Evolutionary conservation across 2,113 vertebrate genomes (phyloP).

Genomic region (Thalassoma bifasciatum): DNA sequence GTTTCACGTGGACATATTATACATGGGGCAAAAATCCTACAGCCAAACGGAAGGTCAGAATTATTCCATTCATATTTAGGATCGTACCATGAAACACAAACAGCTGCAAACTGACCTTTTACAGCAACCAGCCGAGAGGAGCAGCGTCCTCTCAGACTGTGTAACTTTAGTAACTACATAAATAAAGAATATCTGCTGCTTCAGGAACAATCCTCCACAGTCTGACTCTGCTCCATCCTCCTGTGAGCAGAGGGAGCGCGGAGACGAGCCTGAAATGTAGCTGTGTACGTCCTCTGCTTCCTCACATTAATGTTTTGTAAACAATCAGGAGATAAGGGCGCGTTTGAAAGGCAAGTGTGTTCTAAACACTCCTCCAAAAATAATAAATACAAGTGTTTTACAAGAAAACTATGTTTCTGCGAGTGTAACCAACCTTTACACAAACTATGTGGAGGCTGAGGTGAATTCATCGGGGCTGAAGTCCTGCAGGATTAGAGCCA

Average conservation of each 20-base stretch:
- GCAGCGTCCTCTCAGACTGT: too few species aligned
- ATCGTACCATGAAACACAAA: too few species aligned
- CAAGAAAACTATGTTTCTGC: constrained; percentile 42
- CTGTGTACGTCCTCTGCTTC: constrained; percentile 67
- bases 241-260: constrained; percentile 19
- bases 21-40: not conserved
- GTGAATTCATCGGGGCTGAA: not conserved
- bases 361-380: constrained; percentile 68
- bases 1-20: not conserved
- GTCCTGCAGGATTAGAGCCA: not conserved
- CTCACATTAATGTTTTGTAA: constrained; percentile 80
- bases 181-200: too few species aligned
- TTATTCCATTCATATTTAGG: not conserved
- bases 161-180: too few species aligned
- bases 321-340: constrained; percentile 74
- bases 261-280: constrained; percentile 45
- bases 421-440: constrained; percentile 48
- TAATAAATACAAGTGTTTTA: constrained; percentile 72
- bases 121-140: not conserved
- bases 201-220: too few species aligned
- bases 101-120: too few species aligned
- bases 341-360: constrained; percentile 72
- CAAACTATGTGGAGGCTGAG: constrained; percentile 16
- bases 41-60: not conserved
- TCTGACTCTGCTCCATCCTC: constrained; percentile 28